Evolutionary conservation across 2,113 vertebrate genomes (phyloP), one percentile per base, ranked within the genome.

Genomic region (Sylvia atricapilla): DNA sequence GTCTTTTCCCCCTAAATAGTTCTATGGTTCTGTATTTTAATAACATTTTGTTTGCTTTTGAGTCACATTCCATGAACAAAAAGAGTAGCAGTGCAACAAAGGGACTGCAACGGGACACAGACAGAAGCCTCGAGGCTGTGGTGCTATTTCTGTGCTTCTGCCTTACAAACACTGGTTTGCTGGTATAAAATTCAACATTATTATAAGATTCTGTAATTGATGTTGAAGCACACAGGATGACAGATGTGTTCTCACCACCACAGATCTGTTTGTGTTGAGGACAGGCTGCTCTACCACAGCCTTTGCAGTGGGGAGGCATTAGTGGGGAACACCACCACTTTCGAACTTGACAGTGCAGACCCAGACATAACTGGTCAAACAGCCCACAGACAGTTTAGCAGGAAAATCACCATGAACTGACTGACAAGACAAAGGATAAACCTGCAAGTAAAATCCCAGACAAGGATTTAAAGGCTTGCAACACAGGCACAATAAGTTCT

Each of bases 371-470:
- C 30, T 2, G 55, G 9, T 39, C 78, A 80, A 68, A 85, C 33
- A 66, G 33, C 44, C 24, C 41, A 31, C 87, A 94, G 84, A 73
- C 66, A 44, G 46, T 41, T 91, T 41, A 69, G 55, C 78, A 91
- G 92, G 67, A 91, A 88, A 60, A 59, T 63, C 84, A 30, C 91
- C 62, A 75, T 27, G 68, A 95, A 68, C 73, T 78, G 87, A 47
- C 87, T 67, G 79, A 46, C 67, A 90, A 90, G 84, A 81, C 66
- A 68, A 96, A 46, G 68, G 85, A 94, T 92, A 89, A 97, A 92
- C 59, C 90, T 86, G 30, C 60, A 55, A 81, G 79, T 22, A 95
- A 93, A 94, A 94, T 44, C 93, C 86, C 92, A 95, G 88, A 93
- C 52, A 13, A 67, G 85, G 94, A 81, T 89, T 97, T 95, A 92